Percentiles rank a stretch among this genome's conserved stretches.
Conservation (phyloP, 2,113 vertebrate species). For the Leiothrix lutea region DNA sequence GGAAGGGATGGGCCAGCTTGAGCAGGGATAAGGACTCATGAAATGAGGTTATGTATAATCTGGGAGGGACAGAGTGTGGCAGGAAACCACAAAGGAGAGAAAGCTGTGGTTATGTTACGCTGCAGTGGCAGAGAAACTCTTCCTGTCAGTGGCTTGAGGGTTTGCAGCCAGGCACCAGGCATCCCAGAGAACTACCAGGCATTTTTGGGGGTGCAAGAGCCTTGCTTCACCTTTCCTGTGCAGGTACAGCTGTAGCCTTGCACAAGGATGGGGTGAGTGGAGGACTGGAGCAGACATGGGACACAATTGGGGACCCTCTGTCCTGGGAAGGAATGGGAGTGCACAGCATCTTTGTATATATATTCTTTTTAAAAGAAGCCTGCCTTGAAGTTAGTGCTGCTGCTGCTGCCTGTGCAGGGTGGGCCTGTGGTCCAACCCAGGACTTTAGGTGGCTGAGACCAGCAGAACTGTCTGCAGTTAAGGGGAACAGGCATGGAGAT, state of each 20-base stretch:
- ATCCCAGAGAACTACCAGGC: background rate
- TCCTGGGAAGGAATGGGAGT: background rate
- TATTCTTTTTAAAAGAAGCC: background rate
- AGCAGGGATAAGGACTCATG: fast-evolving
- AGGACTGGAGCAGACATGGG: background rate
- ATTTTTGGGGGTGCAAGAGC: background rate
- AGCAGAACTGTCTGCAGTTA: background rate
- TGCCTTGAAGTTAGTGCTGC: background rate
- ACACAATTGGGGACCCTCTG: background rate
- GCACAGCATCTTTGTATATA: background rate
- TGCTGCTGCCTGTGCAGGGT: fast-evolving
- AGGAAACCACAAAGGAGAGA: slow-evolving; percentile 1
- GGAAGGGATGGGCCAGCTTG: background rate
- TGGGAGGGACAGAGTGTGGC: background rate
- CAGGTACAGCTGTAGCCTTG: background rate
- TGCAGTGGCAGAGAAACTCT: background rate
- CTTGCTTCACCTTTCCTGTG: background rate
- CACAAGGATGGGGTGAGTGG: background rate
- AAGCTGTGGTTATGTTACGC: background rate
- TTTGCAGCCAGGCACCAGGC: background rate
- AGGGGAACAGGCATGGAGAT: background rate
- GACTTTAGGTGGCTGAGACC: background rate
- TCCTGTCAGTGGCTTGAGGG: background rate
- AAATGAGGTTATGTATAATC: background rate
- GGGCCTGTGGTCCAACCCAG: background rate